Base-by-base conservation (phyloP, 2,888 invertebrate species). In the Choreutis nemorana region DNA sequence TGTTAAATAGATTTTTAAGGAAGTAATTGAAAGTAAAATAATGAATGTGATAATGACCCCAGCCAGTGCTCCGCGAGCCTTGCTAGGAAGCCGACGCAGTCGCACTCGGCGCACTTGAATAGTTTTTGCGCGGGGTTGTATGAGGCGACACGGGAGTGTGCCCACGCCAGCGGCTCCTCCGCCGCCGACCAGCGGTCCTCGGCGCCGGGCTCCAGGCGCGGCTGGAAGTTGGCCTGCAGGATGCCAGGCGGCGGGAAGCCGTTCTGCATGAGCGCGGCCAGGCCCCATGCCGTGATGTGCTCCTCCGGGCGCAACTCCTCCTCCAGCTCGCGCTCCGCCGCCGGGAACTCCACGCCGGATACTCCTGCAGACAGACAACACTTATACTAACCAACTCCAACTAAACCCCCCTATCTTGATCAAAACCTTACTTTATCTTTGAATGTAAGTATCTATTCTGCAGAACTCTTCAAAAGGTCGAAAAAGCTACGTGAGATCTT, bases 11-110 rank as follows among this genome's bases (percentile, higher is more conserved):
- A n/a, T n/a, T n/a, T n/a, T n/a, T n/a, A n/a, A n/a, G n/a, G n/a
- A n/a, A n/a, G n/a, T n/a, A n/a, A n/a, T n/a, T n/a, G n/a, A n/a
- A n/a, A n/a, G n/a, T n/a, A n/a, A n/a, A n/a, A n/a, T n/a, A n/a
- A n/a, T n/a, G n/a, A n/a, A n/a, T n/a, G n/a, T n/a, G n/a, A n/a
- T n/a, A n/a, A n/a, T 24, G 87, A 86, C 30, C 88, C 89, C 23
- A 89, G 73, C 87, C 89, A 89, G 65, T 89, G 89, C 62, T 89
- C 89, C 1, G 88, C 88, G 12, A 89, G 83, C 37, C 88, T 77
- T 29, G 87, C 84, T 36, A 89, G 75, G 62, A 87, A 87, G 12
- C 89, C 89, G 9, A 87, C 87, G 65, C 87, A 87, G 55, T 88
- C 87, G 66, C 89, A 89, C 53, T 89, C 88, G 26, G 85, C 81